Percentiles rank a stretch among this genome's conserved stretches.
These are phyloP conservation scores for Stercorarius parasiticus DNA, from an alignment of 2,113 vertebrate species.

Conservation along the genomic window DNA sequence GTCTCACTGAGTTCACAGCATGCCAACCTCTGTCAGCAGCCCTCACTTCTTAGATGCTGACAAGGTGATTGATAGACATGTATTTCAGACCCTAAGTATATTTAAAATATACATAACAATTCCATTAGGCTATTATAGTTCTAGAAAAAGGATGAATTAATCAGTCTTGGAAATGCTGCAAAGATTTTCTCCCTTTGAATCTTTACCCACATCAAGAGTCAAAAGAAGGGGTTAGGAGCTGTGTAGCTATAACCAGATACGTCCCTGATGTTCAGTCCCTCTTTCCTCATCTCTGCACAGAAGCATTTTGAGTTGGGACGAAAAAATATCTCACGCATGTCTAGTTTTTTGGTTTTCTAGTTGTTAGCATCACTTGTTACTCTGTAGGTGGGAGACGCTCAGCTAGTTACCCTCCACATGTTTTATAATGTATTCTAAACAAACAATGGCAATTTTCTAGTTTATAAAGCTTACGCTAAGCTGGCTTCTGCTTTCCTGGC, in stretches of 20 bases:
- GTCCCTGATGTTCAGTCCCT: not conserved
- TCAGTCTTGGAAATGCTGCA: not conserved
- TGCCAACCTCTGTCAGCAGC: not conserved
- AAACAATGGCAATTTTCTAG: not conserved
- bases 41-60: not conserved
- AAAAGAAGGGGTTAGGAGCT: not conserved
- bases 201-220: not conserved
- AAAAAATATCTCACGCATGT: not conserved
- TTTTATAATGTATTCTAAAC: not conserved
- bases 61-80: not conserved
- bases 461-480: not conserved
- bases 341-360: conserved; percentile 1
- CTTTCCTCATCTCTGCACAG: not conserved
- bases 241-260: not conserved
- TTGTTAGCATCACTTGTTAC: not conserved
- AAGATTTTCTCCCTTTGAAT: not conserved
- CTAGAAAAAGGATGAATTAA: not conserved
- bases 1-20: not conserved
- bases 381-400: not conserved
- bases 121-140: not conserved
- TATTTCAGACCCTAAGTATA: not conserved
- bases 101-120: not conserved
- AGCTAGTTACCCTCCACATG: not conserved
- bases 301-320: not conserved
- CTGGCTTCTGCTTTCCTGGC: not conserved